These are phyloP conservation scores for Paracanthobrama guichenoti DNA, from an alignment of 2,113 vertebrate genomes.

Conservation along the genomic window DNA sequence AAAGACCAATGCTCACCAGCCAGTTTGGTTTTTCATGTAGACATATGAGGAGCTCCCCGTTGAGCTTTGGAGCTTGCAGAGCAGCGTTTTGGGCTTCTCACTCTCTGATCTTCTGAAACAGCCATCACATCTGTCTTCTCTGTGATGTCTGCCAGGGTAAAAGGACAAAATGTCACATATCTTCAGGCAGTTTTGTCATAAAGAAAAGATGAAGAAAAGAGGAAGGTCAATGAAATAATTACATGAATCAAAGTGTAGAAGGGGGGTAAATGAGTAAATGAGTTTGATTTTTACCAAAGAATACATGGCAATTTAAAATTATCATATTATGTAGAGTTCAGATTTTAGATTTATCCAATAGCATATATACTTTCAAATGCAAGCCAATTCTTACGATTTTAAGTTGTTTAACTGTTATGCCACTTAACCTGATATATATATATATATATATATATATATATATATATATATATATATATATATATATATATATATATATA, in stretches of 20 bases:
- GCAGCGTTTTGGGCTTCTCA: slow-evolving; percentile 56
- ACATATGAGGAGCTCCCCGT: slow-evolving; percentile 35
- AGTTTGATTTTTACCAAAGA: too few species aligned
- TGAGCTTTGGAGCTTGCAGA: slow-evolving; percentile 50
- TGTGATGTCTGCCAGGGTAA: slow-evolving; percentile 45
- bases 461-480: too few species aligned
- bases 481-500: too few species aligned
- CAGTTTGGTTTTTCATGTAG: slow-evolving; percentile 58
- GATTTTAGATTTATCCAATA: too few species aligned
- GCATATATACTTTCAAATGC: too few species aligned
- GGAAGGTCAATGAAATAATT: background rate
- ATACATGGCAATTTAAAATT: too few species aligned
- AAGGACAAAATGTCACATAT: slow-evolving; percentile 20
- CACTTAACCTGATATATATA: too few species aligned
- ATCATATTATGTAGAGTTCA: too few species aligned
- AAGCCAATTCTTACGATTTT: too few species aligned
- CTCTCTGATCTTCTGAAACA: slow-evolving; percentile 50
- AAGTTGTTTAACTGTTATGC: background rate
- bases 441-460: too few species aligned
- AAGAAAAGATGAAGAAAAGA: background rate
- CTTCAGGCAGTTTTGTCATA: slow-evolving; percentile 1
- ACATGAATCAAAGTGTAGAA: background rate
- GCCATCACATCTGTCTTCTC: slow-evolving; percentile 51
- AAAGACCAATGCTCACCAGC: slow-evolving; percentile 52
- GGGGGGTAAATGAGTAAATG: too few species aligned